A percentile compares a stretch with the other conserved stretches of the same genome.
Conservation (phyloP, 2,888 invertebrate species). For the Protodeltote pygarga region DNA sequence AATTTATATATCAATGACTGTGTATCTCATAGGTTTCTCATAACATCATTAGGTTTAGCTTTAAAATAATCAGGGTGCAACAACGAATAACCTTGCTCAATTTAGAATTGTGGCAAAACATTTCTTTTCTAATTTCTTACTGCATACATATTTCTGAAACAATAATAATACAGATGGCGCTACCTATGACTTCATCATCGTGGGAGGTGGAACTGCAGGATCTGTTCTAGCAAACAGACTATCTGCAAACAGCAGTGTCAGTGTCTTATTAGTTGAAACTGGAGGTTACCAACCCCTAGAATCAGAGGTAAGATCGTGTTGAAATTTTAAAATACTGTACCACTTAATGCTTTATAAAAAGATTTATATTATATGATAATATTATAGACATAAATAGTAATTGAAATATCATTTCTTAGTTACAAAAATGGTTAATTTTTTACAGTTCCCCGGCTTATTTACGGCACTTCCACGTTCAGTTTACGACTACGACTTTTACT, state of each 20-base stretch:
- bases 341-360: too few relatives aligned
- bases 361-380: too few relatives aligned
- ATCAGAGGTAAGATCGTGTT: constrained; percentile 21
- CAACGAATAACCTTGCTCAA: too few relatives aligned
- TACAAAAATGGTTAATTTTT: constrained; percentile 13
- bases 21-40: too few relatives aligned
- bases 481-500: constrained; percentile 52
- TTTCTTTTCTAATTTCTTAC: too few relatives aligned
- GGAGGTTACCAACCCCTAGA: constrained; percentile 28
- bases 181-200: constrained; percentile 37
- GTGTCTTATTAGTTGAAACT: constrained; percentile 32
- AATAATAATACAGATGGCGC: constrained; percentile 34
- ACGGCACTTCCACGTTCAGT: constrained; percentile 35
- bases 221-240: constrained; percentile 36
- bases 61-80: too few relatives aligned
- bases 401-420: constrained; percentile 8
- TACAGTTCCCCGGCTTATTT: constrained; percentile 56
- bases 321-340: background rate
- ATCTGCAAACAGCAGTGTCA: constrained; percentile 10
- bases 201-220: constrained; percentile 43
- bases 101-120: too few relatives aligned
- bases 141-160: too few relatives aligned
- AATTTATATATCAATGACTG: too few relatives aligned
- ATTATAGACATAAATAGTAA: background rate
- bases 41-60: too few relatives aligned